Percentiles rank a stretch among this genome's conserved stretches.
Conservation (phyloP, 2,797 vertebrate species). For the Austrolebias charrua region DNA sequence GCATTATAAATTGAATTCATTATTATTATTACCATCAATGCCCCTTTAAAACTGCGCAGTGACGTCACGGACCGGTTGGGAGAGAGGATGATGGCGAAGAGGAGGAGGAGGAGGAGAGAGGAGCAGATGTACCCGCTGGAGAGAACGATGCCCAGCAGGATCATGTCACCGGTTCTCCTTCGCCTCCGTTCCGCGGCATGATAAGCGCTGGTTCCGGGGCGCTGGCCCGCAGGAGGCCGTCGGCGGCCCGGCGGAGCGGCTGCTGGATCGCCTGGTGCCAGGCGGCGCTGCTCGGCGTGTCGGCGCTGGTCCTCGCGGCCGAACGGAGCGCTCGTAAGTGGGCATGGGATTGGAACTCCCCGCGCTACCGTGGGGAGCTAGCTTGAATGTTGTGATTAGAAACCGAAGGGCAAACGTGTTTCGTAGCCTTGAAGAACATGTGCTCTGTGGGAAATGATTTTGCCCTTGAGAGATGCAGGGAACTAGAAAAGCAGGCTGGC, state of each 20-base stretch:
- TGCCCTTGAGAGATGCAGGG: constrained; percentile 2
- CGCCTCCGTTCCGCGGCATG: constrained; percentile 42
- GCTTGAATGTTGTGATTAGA: not conserved
- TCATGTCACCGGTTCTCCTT: constrained; percentile 42
- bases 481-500: constrained; percentile 8
- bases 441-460: not conserved
- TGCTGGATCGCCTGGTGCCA: constrained; percentile 81
- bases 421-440: too few relatives aligned
- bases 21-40: too few relatives aligned
- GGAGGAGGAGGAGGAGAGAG: constrained; percentile 43
- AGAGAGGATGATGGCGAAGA: constrained; percentile 42
- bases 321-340: constrained; percentile 83
- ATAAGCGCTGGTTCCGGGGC: constrained; percentile 67
- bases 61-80: constrained; percentile 70
- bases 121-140: constrained; percentile 35
- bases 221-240: constrained; percentile 69
- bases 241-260: constrained; percentile 67
- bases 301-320: constrained; percentile 79
- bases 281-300: constrained; percentile 75
- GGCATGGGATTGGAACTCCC: constrained; percentile 16
- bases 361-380: not conserved
- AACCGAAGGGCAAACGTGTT: too few relatives aligned
- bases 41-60: constrained; percentile 72
- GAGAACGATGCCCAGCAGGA: constrained; percentile 58
- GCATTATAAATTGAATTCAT: too few relatives aligned